Percentiles rank a stretch among this genome's conserved stretches.
Conservation (phyloP, 1,140 invertebrate species). For the Brachionus rotundiformis region DNA sequence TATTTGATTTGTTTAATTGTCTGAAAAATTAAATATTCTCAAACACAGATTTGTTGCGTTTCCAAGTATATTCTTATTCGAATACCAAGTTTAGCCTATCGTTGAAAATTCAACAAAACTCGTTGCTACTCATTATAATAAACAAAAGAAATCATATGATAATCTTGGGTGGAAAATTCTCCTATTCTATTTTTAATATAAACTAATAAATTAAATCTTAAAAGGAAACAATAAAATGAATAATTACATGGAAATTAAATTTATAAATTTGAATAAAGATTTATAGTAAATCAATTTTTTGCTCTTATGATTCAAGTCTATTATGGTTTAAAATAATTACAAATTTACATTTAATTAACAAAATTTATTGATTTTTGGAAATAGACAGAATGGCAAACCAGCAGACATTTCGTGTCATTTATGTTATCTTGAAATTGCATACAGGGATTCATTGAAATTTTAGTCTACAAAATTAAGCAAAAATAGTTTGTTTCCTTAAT, state of each 20-base stretch:
- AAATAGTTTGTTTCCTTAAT: neutral
- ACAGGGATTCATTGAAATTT: constrained; percentile 1
- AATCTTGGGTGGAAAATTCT: neutral
- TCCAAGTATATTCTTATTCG: neutral
- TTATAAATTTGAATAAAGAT: neutral
- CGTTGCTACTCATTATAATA: neutral
- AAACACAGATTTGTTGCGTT: neutral
- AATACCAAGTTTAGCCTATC: neutral
- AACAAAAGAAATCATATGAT: neutral
- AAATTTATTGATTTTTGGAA: neutral
- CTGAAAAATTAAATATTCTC: neutral
- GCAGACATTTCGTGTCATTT: constrained; percentile 11
- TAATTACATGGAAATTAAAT: neutral
- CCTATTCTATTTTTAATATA: neutral
- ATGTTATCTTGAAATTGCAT: neutral
- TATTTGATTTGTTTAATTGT: constrained; percentile 3
- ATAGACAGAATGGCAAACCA: neutral
- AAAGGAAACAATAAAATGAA: neutral
- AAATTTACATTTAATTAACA: constrained; percentile 22
- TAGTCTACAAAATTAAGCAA: neutral
- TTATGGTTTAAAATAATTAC: neutral
- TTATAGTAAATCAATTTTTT: constrained; percentile 1
- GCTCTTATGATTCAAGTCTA: neutral
- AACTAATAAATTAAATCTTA: neutral
- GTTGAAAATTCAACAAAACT: neutral